Conservation (phyloP, 1,140 invertebrate species). For the Probaryconus sp. region DNA sequence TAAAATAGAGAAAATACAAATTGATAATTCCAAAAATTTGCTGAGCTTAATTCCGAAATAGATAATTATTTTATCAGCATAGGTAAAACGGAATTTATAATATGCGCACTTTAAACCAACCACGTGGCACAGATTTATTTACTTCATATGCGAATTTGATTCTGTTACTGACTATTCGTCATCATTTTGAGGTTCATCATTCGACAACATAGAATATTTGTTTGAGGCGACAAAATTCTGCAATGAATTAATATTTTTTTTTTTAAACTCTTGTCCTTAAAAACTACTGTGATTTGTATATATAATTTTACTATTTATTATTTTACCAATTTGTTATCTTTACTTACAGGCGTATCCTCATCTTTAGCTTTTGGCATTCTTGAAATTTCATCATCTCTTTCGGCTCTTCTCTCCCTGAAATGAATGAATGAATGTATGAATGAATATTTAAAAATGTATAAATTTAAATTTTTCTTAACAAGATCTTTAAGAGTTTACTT, state of each 20-base stretch:
- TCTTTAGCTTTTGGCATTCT: constrained; percentile 82
- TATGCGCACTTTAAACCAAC: constrained; percentile 68
- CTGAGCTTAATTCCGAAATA: constrained; percentile 31
- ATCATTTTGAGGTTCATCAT: constrained; percentile 75
- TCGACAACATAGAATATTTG: constrained; percentile 78
- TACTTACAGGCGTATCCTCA: constrained; percentile 80
- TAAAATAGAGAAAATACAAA: constrained; percentile 78
- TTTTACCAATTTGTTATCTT: background rate
- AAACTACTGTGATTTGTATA: no score
- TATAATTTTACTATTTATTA: constrained; percentile 13
- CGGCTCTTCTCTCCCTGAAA: constrained; percentile 67
- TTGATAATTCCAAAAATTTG: constrained; percentile 65
- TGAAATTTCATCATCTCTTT: constrained; percentile 72
- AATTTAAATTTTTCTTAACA: no score
- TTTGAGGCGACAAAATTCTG: constrained; percentile 83
- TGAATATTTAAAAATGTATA: no score
- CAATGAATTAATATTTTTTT: constrained; percentile 66
- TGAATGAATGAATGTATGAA: no score
- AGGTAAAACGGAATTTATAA: constrained; percentile 68
- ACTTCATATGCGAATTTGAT: constrained; percentile 52
- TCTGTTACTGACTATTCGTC: constrained; percentile 70
- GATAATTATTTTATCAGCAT: constrained; percentile 63
- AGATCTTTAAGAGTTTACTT: no score
- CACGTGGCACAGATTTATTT: constrained; percentile 74
- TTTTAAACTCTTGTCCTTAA: no score